Conservation (phyloP, 2,888 invertebrate genomes). For the Erynnis tages region DNA sequence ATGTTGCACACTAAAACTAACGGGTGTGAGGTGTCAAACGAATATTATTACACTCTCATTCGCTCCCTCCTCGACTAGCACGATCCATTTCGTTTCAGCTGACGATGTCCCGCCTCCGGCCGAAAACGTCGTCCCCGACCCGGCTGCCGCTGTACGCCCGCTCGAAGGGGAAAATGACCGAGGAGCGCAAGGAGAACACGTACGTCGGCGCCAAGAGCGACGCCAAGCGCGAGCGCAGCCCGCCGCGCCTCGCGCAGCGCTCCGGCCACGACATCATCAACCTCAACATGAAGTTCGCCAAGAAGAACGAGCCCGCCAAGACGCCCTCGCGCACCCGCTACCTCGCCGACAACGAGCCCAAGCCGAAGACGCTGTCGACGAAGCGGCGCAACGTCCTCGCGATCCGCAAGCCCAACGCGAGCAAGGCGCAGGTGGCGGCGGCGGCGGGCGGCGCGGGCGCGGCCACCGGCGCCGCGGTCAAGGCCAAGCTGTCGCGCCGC, state of each 20-base stretch:
- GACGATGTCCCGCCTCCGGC: conserved; percentile 67
- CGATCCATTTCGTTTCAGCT: conserved; percentile 48
- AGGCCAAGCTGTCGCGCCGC: conserved; percentile 55
- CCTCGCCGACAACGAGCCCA: conserved; percentile 63
- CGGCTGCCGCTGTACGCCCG: conserved; percentile 64
- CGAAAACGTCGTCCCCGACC: conserved; percentile 61
- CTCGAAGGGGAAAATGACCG: conserved; percentile 62
- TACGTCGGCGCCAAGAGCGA: conserved; percentile 64
- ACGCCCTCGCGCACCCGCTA: conserved; percentile 55
- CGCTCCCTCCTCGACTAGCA: background rate
- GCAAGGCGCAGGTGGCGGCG: conserved; percentile 58
- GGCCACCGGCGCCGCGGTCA: no score
- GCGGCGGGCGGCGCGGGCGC: no score
- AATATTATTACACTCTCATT: background rate
- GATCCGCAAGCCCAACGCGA: conserved; percentile 66
- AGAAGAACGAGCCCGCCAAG: conserved; percentile 61
- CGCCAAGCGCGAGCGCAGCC: conserved; percentile 47
- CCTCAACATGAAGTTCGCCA: conserved; percentile 54
- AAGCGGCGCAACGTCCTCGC: conserved; percentile 69
- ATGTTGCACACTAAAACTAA: conserved; percentile 17
- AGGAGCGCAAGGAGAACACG: conserved; percentile 74
- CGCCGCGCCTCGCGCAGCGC: conserved; percentile 49
- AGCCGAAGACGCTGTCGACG: conserved; percentile 58
- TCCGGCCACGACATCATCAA: conserved; percentile 59
- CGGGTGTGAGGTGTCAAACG: conserved; percentile 14